Base-by-base conservation (phyloP, 2,797 vertebrate genomes). In the Dendrocincla fuliginosa region DNA sequence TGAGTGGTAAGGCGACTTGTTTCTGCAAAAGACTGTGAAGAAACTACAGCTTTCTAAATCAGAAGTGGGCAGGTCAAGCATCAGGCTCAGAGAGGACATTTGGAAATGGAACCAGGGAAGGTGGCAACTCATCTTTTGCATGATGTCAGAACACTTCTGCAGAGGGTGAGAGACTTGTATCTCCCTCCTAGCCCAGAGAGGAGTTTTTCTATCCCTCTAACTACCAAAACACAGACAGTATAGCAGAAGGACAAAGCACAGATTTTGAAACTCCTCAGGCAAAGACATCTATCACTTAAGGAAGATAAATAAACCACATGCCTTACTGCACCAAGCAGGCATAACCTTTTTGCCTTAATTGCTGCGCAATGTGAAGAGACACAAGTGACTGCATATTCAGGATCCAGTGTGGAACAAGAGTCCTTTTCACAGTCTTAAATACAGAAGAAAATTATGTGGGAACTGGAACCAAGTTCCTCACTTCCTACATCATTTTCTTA, bases 371-470 rank as follows among this genome's bases (percentile, higher is more conserved):
- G 13, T 55, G 37, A 82, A 84, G 19, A 64, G 28, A 6, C 19
- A 33, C 28, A 83, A 33, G 9, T 47, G 47, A 24, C 2, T 44
- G 10, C 8, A 33, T 52, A 20, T 50, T 56, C 17, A 64, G 17
- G 27, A 84, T 78, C 27, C 28, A 50, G 4, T 5, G 27, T 11
- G 9, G 20, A 70, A 16, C 8, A 68, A 42, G 14, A 41, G 11
- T 25, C 3, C 13, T 84, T 70, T 67, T 50, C 6, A 30, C 5
- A 50, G n/a, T 44, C 61, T 63, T 55, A 32, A 41, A 65, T 69
- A 42, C 0, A 60, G 53, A 85, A 19, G 5, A 37, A 79, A 71
- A 33, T 6, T 0, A 3, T 50, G 1, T 13, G 16, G 1, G 3
- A 37, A 35, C 27, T 52, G 50, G 27, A 61, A 75, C 5, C 2